Conservation (phyloP, 2,888 invertebrate species). For the Smittia aterrima region DNA sequence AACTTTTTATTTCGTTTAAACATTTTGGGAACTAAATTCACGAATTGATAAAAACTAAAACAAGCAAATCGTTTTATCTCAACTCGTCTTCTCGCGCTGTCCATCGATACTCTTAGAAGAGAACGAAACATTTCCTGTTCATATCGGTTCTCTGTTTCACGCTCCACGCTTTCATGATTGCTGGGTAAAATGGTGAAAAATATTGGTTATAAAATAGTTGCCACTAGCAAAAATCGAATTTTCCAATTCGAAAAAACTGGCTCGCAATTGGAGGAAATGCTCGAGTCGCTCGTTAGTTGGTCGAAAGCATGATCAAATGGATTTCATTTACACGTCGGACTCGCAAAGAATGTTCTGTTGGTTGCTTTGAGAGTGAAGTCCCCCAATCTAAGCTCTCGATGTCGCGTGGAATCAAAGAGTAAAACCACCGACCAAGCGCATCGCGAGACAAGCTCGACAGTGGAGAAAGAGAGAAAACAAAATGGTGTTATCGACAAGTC, state of each 20-base stretch:
- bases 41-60: too few relatives aligned
- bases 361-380: neutral
- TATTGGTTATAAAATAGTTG: slow-evolving; percentile 41
- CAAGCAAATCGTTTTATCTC: too few relatives aligned
- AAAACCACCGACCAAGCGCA: neutral
- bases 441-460: neutral
- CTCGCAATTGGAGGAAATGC: slow-evolving; percentile 41
- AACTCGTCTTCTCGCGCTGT: neutral
- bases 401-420: neutral
- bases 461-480: slow-evolving; percentile 30
- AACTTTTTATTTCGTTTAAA: too few relatives aligned
- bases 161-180: slow-evolving; percentile 6
- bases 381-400: slow-evolving; percentile 13
- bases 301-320: slow-evolving; percentile 36
- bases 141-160: neutral
- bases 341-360: neutral
- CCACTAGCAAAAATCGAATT: slow-evolving; percentile 40
- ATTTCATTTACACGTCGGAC: neutral
- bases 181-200: slow-evolving; percentile 42
- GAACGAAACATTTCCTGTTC: neutral
- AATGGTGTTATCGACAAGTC: slow-evolving; percentile 36
- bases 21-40: too few relatives aligned
- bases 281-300: slow-evolving; percentile 33
- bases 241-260: slow-evolving; percentile 41
- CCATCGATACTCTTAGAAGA: neutral